phyloP scores from a whole-genome alignment of 1,140 invertebrate species.

The Aphaenogaster rudis region DNA sequence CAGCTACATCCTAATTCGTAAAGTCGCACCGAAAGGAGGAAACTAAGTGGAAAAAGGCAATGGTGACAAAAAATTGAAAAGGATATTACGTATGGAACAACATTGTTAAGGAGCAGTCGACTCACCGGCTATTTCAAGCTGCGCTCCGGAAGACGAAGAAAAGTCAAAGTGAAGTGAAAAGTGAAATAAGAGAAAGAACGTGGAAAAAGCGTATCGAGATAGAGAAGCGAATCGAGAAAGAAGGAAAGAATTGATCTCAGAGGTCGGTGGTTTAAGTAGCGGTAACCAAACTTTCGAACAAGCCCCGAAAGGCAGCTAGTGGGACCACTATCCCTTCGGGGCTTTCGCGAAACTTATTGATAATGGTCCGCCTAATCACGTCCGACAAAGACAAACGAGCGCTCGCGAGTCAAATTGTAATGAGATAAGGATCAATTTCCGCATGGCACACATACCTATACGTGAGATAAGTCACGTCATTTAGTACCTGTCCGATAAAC shows the following conservation, averaged over 20 bases:
- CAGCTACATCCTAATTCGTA: not conserved
- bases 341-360: slow-evolving; percentile 52
- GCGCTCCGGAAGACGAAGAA: not conserved
- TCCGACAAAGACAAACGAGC: slow-evolving; percentile 57
- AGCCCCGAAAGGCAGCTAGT: slow-evolving; percentile 2
- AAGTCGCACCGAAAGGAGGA: not conserved
- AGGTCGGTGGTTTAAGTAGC: slow-evolving; percentile 25
- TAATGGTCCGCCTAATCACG: slow-evolving; percentile 52
- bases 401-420: slow-evolving; percentile 54
- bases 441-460: slow-evolving; percentile 41
- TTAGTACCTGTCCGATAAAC: slow-evolving; percentile 48
- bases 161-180: not conserved
- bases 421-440: slow-evolving; percentile 62
- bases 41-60: not conserved
- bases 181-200: not conserved
- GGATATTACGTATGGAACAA: not conserved
- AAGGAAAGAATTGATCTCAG: slow-evolving; percentile 33
- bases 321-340: not conserved
- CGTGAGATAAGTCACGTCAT: slow-evolving; percentile 40
- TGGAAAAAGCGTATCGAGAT: not conserved
- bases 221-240: not conserved
- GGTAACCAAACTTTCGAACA: slow-evolving; percentile 53
- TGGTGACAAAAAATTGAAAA: not conserved
- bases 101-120: slow-evolving; percentile 8
- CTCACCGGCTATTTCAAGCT: not conserved